Evolutionary conservation across 2,797 vertebrate species (phyloP).

Genomic region (Corythornis leucogaster): DNA sequence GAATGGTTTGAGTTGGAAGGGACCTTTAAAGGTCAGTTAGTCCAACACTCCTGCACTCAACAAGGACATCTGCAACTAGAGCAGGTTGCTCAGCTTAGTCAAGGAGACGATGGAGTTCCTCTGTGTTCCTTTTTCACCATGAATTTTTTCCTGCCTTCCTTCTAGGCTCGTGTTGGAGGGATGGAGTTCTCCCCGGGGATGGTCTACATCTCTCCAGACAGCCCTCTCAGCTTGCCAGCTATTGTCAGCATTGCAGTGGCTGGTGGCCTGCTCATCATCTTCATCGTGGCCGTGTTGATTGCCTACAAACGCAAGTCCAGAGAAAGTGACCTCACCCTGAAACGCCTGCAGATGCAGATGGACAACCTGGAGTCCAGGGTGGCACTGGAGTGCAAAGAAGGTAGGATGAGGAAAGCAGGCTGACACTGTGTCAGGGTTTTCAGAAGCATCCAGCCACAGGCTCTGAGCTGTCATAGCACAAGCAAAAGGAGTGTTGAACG

Average conservation of each 20-base stretch:
- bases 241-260: slow-evolving; percentile 96
- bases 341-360: slow-evolving; percentile 99
- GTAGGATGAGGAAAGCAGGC: slow-evolving; percentile 68
- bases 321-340: slow-evolving; percentile 95
- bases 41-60: neutral
- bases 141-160: neutral
- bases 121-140: fast-evolving
- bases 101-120: neutral
- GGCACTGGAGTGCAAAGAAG: slow-evolving; percentile 98
- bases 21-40: neutral
- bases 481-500: neutral
- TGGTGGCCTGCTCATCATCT: slow-evolving; percentile 92
- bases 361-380: slow-evolving; percentile 99
- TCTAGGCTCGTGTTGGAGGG: slow-evolving; percentile 93
- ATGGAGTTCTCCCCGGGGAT: slow-evolving; percentile 96
- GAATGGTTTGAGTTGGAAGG: neutral
- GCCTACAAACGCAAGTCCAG: slow-evolving; percentile 98
- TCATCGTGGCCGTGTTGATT: slow-evolving; percentile 95
- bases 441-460: neutral
- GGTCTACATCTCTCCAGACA: slow-evolving; percentile 96
- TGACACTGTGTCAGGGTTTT: neutral
- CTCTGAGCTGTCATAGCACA: neutral
- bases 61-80: neutral
- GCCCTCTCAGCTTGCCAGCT: slow-evolving; percentile 93
- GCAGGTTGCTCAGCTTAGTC: neutral